Base-by-base conservation (phyloP, 2,797 vertebrate genomes). In the Phrynocephalus guinanensis region DNA sequence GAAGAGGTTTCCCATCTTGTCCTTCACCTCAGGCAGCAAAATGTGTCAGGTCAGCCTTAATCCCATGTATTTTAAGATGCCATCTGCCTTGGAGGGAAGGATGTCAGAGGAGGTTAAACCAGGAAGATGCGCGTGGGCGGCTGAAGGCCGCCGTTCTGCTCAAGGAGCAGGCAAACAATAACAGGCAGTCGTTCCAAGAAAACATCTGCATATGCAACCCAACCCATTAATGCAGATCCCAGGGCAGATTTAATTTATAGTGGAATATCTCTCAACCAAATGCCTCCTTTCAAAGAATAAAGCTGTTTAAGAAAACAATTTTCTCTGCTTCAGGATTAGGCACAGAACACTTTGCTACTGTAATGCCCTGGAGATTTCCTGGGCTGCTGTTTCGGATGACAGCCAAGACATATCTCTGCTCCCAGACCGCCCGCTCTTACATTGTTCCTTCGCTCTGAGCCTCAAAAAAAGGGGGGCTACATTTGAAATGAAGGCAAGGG, bases 231-330 rank as follows among this genome's bases (percentile, higher is more conserved):
- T 80, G 80, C 1, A 33, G 63, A 89, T 86, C 89, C 82, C 0
- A 0, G 81, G 91, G 70, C 85, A 79, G 94, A 85, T 92, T 92
- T 91, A 82, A 94, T 94, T 93, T 91, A 76, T 81, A 84, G 86
- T 16, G 72, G 87, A 87, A 91, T 90, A 84, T 83, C 85, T 93
- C 92, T 93, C 90, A 86, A 90, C 91, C 94, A 94, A 92, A 93
- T 75, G 73, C 86, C 70, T 92, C 91, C 92, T 93, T 91, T 0
- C 63, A 90, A 93, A 94, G 88, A 91, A 92, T 30, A 71, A 94
- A 93, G 90, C 93, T 93, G 92, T 72, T 91, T 73, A 91, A 92
- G 88, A 91, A 90, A 94, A 93, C 91, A 83, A 93, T 94, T 94
- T 92, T 85, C 92, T 90, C 92, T 52, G 86, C 0, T 0, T 87